Evolutionary conservation across 2,888 invertebrate genomes (phyloP).

Genomic region (Caenorhabditis sp.): DNA sequence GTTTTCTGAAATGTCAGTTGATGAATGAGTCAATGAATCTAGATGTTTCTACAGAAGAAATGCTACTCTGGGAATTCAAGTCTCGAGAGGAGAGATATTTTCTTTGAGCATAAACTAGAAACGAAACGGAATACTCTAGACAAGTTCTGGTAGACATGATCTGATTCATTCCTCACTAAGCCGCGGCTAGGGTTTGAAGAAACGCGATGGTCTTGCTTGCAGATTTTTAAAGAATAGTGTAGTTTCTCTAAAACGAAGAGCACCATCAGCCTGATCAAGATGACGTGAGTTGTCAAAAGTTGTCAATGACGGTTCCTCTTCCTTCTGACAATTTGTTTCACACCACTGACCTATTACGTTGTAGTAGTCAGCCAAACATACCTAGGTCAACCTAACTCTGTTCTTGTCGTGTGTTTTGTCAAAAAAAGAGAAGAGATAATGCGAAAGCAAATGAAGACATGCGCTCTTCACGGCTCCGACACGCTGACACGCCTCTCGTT

Average conservation of each 20-base stretch:
- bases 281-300: slow-evolving; percentile 34
- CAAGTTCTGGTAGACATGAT: slow-evolving; percentile 22
- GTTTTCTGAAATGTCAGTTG: slow-evolving; percentile 27
- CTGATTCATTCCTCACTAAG: slow-evolving; percentile 23
- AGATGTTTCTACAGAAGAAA: background rate
- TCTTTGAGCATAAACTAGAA: slow-evolving; percentile 5
- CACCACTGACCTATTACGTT: slow-evolving; percentile 8
- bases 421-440: slow-evolving; percentile 3
- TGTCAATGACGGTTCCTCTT: slow-evolving; percentile 26
- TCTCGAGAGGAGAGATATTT: too few relatives aligned
- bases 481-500: background rate
- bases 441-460: slow-evolving; percentile 5
- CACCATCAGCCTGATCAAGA: background rate
- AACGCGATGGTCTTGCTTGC: slow-evolving; percentile 15
- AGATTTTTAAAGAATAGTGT: slow-evolving; percentile 24
- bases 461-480: background rate
- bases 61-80: background rate
- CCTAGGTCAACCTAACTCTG: slow-evolving; percentile 17
- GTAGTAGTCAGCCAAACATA: slow-evolving; percentile 1
- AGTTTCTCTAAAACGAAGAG: too few relatives aligned
- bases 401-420: slow-evolving; percentile 19
- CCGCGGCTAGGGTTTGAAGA: slow-evolving; percentile 16
- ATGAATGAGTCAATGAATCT: slow-evolving; percentile 32
- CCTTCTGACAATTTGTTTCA: slow-evolving; percentile 21
- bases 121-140: slow-evolving; percentile 16